Percentiles rank a stretch among this genome's conserved stretches.
Evolutionary conservation across 1,140 invertebrate genomes (phyloP).

Genomic region (Penaeus chinensis): DNA sequence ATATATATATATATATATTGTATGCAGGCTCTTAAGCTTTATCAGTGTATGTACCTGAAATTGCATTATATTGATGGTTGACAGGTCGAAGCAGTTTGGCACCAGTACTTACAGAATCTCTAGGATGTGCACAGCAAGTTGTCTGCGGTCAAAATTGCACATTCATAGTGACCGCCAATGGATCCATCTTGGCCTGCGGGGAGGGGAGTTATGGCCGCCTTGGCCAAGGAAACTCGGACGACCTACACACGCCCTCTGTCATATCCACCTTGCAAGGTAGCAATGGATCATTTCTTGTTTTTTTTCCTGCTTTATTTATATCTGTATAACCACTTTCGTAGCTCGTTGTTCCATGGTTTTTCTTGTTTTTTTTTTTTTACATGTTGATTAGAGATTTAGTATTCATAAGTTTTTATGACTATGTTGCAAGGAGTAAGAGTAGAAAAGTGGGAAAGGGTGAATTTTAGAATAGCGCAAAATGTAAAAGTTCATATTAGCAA

Average conservation of each 20-base stretch:
- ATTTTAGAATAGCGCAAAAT: too few species aligned
- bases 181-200: constrained; percentile 73
- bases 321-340: neutral
- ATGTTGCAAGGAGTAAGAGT: too few species aligned
- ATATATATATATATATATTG: too few species aligned
- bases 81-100: constrained; percentile 62
- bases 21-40: too few species aligned
- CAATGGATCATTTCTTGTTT: neutral
- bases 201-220: constrained; percentile 74
- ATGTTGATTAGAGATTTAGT: too few species aligned
- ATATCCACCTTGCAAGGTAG: constrained; percentile 76
- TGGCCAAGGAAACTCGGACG: constrained; percentile 75
- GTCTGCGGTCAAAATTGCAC: constrained; percentile 77
- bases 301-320: neutral
- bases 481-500: too few species aligned
- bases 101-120: constrained; percentile 70
- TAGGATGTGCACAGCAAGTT: constrained; percentile 73
- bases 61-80: neutral
- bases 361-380: too few species aligned
- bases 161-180: constrained; percentile 74
- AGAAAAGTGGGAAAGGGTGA: too few species aligned
- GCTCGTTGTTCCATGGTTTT: too few species aligned
- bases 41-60: neutral
- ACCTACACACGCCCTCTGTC: constrained; percentile 74
- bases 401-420: too few species aligned